Evolutionary conservation across 1,140 invertebrate genomes (phyloP), one percentile per base, ranked within the genome.

Genomic region (Nymphalis io): DNA sequence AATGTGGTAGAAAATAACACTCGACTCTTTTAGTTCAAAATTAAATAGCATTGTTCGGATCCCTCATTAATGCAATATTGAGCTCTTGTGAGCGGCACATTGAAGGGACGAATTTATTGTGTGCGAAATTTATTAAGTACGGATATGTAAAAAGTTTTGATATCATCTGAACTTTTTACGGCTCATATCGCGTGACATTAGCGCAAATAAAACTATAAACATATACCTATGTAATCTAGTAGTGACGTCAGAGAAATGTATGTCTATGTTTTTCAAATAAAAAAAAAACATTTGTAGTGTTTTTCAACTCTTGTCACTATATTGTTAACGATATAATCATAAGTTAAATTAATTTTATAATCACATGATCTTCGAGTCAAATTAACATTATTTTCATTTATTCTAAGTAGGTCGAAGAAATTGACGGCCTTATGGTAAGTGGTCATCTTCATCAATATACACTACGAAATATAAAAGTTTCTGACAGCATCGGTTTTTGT

Each of bases 61-160:
- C 81, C 80, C 88, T 89, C 83, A 91, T 90, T 89, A 90, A 90
- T 90, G 88, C 84, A 91, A 91, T 90, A 87, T 85, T 86, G 87
- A 85, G 83, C 80, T 80, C 78, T 72, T 69, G 73, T 76, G 73
- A 79, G 74, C 76, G 81, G 73, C 75, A 73, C 73, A 73, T 69
- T 59, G 69, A 60, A 79, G 85, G 84, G 80, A 81, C 70, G 76
- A 73, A 74, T 85, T 84, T 88, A 88, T 88, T 88, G 85, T 90
- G 83, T 85, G 79, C 79, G 75, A 86, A 87, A 87, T 85, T 85
- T 85, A 87, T 83, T 87, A 83, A 85, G 79, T 83, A 68, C 66
- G 42, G 68, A 75, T 72, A 67, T 70, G 64, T 51, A 57, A 74
- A 73, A 77, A 74, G 67, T 77, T 74, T 74, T 72, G 62, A 72